Evolutionary conservation across 2,113 vertebrate genomes (phyloP).

Genomic region (Bagarius yarrelli): DNA sequence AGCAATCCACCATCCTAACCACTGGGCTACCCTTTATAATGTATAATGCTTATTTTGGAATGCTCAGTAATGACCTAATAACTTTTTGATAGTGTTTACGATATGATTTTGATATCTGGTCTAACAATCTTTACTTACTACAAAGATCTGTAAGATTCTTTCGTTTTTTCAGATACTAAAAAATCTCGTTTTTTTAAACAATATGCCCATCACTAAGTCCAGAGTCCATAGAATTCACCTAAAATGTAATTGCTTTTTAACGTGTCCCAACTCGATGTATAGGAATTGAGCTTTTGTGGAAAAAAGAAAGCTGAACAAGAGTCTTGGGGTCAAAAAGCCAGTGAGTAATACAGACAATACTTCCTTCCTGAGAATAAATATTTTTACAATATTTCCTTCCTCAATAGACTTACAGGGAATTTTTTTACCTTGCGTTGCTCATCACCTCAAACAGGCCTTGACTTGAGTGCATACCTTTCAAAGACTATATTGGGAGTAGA

Average conservation of each 20-base stretch:
- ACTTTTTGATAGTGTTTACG: background rate
- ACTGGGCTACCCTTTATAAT: no score
- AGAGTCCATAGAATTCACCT: background rate
- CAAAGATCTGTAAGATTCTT: no score
- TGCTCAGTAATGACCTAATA: background rate
- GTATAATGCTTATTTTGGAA: no score
- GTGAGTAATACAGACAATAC: constrained; percentile 14
- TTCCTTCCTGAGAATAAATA: constrained; percentile 18
- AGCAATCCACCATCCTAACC: no score
- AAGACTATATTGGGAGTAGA: background rate
- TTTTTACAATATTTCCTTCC: constrained; percentile 16
- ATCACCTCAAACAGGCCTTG: background rate
- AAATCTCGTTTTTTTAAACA: no score
- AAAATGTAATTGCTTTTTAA: background rate
- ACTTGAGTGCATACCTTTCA: background rate
- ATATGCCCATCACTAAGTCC: no score
- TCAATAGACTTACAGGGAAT: background rate
- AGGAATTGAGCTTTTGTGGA: background rate
- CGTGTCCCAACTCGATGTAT: background rate
- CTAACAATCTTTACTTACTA: background rate
- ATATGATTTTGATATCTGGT: background rate
- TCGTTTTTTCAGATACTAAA: no score
- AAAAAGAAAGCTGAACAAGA: background rate
- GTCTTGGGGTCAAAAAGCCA: background rate
- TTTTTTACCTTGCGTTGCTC: background rate